Evolutionary conservation across 1,140 invertebrate genomes (phyloP), one percentile per base, ranked within the genome.

Genomic region (Zeugodacus cucurbitae): DNA sequence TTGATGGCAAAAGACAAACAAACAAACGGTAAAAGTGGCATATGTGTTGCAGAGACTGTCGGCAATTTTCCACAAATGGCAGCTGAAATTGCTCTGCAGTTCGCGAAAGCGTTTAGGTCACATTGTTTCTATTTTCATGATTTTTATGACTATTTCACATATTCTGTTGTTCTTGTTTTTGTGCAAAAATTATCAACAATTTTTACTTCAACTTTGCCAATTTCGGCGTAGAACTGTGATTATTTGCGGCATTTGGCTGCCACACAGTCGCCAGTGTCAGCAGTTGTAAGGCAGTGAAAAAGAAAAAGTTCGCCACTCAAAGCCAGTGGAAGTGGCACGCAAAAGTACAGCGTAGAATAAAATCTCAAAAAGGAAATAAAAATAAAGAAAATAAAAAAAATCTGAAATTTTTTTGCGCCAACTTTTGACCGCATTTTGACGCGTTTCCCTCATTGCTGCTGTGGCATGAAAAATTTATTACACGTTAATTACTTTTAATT

Each of bases 401-500:
- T 2, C 37, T 74, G 20, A 74, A 41, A 34, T 22, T n/a, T 54
- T 10, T 54, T 54, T 54, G 48, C 29, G 74, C 74, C 41, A 82
- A 82, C 41, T 82, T 82, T 82, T 82, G 74, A 48, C 74, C 74
- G 41, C 74, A 82, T 48, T 82, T 48, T 48, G 74, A 82, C 74
- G 41, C 10, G 74, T n/a, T 48, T 22, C 74, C 11, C 44, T 82
- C 41, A 82, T 82, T 44, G 74, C n/a, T 82, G 41, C 34, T 34
- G 74, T 82, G 48, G 41, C 14, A 7, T 82, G 74, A 82, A 82
- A 44, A 82, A 82, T 82, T 82, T 82, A 82, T 82, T 54, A 82
- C 41, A n/a, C 74, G 22, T 41, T 82, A 82, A 82, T 82, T 82
- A 82, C 74, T 82, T 82, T 82, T 82, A 82, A 82, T 82, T 82